Evolutionary conservation across 1,140 invertebrate species (phyloP), one percentile per base, ranked within the genome.

Genomic region (Mactra quadrangularis): DNA sequence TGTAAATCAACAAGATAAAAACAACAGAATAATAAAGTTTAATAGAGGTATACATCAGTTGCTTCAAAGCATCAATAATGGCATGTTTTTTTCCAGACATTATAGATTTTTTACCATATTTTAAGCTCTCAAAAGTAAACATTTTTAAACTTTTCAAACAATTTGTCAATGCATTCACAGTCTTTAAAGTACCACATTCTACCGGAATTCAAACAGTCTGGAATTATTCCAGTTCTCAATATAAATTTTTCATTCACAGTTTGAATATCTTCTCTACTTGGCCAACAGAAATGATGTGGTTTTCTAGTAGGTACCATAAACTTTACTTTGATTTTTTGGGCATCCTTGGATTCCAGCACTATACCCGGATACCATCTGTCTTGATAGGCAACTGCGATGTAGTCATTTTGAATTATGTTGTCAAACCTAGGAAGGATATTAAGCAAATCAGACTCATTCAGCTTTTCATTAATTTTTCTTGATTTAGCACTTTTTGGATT

Each of bases 161-260:
- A 7, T 53, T 53, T 53, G 19, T 53, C 4, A 53, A 53, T 53
- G 4, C 19, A 9, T 4, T 53, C 4, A 53, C 50, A 7, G 50
- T 53, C 50, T 7, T 53, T n/a, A 22, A 53, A n/a, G 19, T 7
- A 53, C 50, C 50, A 53, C 50, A 53, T 53, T 53, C 50, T 53
- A 22, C 50, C 50, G 3, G 50, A 53, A 53, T 53, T 53, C 50
- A 53, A 4, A 53, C 50, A 53, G 17, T 53, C 50, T 53, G 50
- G 50, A 53, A 53, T 53, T n/a, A 53, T n/a, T n/a, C 50, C 50
- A 9, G 50, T 17, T 17, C 25, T 53, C 25, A 53, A 53, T n/a
- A 53, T 22, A 53, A 53, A 53, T 3, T 4, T 53, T 4, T 9
- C 4, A n/a, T 53, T n/a, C n/a, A n/a, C n/a, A n/a, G n/a, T n/a